Evolutionary conservation across 1,140 invertebrate species (phyloP).

Genomic region (Agraylea sexmaculata): DNA sequence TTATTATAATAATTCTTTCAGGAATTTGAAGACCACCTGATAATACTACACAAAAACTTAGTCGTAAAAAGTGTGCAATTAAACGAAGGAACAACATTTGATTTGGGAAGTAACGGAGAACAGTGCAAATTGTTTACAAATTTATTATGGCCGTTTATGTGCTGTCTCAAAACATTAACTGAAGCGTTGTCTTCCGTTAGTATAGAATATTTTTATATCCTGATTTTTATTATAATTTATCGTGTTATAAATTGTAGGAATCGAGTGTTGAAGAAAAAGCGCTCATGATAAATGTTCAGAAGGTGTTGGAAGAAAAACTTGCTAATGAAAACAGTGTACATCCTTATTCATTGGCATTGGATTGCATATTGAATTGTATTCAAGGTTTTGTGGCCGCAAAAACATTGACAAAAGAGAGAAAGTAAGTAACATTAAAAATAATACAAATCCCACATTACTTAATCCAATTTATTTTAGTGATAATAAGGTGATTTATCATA

Average conservation of each 20-base stretch:
- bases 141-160: slow-evolving; percentile 39
- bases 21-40: slow-evolving; percentile 39
- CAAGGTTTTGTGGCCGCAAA: slow-evolving; percentile 26
- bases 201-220: slow-evolving; percentile 6
- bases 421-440: slow-evolving; percentile 24
- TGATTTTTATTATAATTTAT: slow-evolving; percentile 9
- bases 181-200: slow-evolving; percentile 17
- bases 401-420: slow-evolving; percentile 26
- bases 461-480: slow-evolving; percentile 19
- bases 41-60: slow-evolving; percentile 32
- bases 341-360: slow-evolving; percentile 48
- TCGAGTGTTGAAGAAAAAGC: slow-evolving; percentile 34
- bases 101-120: slow-evolving; percentile 30
- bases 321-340: slow-evolving; percentile 30
- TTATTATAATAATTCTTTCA: slow-evolving; percentile 27
- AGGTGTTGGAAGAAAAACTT: slow-evolving; percentile 32
- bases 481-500: slow-evolving; percentile 23
- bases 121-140: slow-evolving; percentile 36
- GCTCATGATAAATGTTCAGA: slow-evolving; percentile 36
- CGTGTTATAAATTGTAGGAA: slow-evolving; percentile 23
- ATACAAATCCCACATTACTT: neutral
- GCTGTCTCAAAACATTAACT: slow-evolving; percentile 25
- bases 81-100: slow-evolving; percentile 15
- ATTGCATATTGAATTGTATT: slow-evolving; percentile 37
- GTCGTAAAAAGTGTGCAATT: slow-evolving; percentile 24